These are phyloP conservation scores for Brachystomella parvula DNA, from an alignment of 1,140 invertebrate genomes.

Conservation along the genomic window DNA sequence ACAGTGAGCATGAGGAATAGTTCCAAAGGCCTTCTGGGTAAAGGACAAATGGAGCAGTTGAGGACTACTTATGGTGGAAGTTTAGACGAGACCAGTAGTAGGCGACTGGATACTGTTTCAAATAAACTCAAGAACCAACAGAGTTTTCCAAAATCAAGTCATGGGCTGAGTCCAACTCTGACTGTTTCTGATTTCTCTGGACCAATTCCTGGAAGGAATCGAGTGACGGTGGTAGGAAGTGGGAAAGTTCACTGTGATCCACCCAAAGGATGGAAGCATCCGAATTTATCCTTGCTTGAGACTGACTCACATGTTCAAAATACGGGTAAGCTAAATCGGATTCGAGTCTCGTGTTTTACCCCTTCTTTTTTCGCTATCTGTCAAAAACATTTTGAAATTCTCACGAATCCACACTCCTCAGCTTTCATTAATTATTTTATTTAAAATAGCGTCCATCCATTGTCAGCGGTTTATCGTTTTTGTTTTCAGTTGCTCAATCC, in stretches of 20 bases:
- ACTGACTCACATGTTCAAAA: constrained; percentile 5
- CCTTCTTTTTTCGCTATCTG: neutral
- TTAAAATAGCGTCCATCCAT: too few relatives aligned
- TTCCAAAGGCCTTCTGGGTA: neutral
- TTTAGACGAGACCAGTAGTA: constrained; percentile 4
- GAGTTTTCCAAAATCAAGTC: neutral
- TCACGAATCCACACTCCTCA: too few relatives aligned
- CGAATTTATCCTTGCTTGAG: neutral
- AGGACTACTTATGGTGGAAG: constrained; percentile 1
- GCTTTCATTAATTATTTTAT: too few relatives aligned
- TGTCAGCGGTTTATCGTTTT: too few relatives aligned
- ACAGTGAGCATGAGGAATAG: neutral
- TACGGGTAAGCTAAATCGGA: neutral
- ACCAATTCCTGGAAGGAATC: constrained; percentile 17
- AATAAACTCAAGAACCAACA: constrained; percentile 7
- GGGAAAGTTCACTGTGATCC: constrained; percentile 38
- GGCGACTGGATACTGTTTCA: neutral
- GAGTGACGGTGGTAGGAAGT: constrained; percentile 33
- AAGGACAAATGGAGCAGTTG: constrained; percentile 9
- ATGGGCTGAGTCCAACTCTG: neutral
- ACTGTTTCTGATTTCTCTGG: neutral
- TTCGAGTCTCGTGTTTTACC: too few relatives aligned
- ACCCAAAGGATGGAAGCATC: constrained; percentile 29
- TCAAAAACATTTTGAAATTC: neutral
- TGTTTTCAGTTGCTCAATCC: too few relatives aligned